Conservation (phyloP, 1,140 invertebrate species). For the Drosophila repletoides region DNA sequence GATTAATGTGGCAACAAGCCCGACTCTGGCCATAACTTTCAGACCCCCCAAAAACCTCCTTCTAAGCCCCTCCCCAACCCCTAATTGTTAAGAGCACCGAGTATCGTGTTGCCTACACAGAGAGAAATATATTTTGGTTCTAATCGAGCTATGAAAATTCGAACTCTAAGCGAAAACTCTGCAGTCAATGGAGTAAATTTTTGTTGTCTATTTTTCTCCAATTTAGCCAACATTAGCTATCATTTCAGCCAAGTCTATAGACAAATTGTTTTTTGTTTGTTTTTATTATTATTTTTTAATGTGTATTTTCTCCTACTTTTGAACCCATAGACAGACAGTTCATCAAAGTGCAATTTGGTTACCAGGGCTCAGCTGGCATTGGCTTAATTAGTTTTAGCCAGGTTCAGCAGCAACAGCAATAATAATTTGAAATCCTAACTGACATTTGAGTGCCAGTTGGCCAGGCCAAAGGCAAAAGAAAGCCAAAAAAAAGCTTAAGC, state of each 20-base stretch:
- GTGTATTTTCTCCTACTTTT: no score
- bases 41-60: no score
- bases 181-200: no score
- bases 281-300: no score
- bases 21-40: background rate
- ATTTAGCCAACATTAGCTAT: no score
- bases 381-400: conserved; percentile 31
- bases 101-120: conserved; percentile 20
- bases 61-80: background rate
- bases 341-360: conserved; percentile 29
- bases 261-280: no score
- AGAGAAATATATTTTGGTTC: no score
- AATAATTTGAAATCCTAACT: conserved; percentile 19
- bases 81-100: conserved; percentile 19
- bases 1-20: conserved; percentile 23
- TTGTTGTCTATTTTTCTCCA: no score
- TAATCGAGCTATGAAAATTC: no score
- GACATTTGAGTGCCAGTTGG: conserved; percentile 29
- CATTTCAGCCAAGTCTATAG: no score
- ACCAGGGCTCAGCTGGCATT: conserved; percentile 3
- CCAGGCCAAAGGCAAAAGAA: conserved; percentile 12
- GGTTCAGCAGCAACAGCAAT: background rate
- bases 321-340: background rate
- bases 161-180: no score
- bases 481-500: conserved; percentile 3